Base-by-base conservation (phyloP, 2,797 vertebrate genomes). In the Hoplostethus atlanticus region DNA sequence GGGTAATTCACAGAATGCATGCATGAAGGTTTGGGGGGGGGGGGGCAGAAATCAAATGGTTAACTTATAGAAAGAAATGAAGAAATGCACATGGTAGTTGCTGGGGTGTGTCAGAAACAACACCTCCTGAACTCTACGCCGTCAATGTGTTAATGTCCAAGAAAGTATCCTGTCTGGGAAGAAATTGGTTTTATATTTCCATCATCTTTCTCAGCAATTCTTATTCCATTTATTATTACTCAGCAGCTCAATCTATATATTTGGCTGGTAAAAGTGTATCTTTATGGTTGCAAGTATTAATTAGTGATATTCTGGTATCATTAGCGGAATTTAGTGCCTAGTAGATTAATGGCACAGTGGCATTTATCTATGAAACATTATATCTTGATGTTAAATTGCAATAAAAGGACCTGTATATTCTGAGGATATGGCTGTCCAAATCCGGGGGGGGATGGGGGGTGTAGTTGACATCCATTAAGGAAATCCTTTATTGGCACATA, bases 351-450 rank as follows among this genome's bases (percentile, higher is more conserved):
- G 83, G 78, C 88, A 90, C 28, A 0, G 64, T 93, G 94, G 91
- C 93, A 94, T 94, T 94, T 95, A 95, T 95, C 93, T 94, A 88
- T 89, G 90, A 95, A 94, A 93, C 92, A 89, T 94, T 95, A 94
- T 94, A 95, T 94, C 94, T 94, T 94, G 91, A 92, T 92, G 93
- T 93, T 93, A 94, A 94, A 94, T 92, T 90, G 93, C 91, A 91
- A 94, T 95, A 94, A 95, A 95, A 91, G 83, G 76, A 85, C 88
- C 89, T 91, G 89, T 93, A 93, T 93, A 87, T 93, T 90, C 85
- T 89, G 85, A 81, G 61, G 79, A 90, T 83, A 81, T 92, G 87
- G 84, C 89, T 88, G 90, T 93, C 90, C 84, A 83, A 89, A 89
- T 93, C 92, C 84, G 86, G 91, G 71, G 84, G 82, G 81, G 84